Evolutionary conservation across 2,113 vertebrate species (phyloP).

Genomic region (Menura novaehollandiae): DNA sequence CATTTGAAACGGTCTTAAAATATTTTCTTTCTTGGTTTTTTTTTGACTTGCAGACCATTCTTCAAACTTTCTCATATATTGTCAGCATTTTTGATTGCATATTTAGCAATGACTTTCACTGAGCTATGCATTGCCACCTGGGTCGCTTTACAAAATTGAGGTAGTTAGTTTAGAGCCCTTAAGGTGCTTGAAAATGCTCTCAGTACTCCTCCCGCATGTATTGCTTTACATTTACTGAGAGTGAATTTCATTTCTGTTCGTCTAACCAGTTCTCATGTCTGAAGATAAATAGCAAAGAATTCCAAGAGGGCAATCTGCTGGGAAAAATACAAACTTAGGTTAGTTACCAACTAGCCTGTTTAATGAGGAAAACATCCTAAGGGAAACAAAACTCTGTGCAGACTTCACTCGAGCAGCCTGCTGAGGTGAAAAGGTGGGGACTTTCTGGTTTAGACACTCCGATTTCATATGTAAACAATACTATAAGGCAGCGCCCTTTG

Average conservation of each 20-base stretch:
- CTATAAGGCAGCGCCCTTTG: background rate
- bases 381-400: background rate
- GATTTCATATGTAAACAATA: background rate
- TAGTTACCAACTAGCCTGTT: background rate
- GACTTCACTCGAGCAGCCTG: background rate
- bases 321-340: background rate
- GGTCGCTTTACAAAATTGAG: background rate
- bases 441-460: background rate
- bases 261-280: background rate
- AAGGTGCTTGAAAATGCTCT: background rate
- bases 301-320: background rate
- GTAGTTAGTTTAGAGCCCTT: background rate
- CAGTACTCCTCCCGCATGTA: background rate
- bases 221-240: background rate
- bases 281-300: background rate
- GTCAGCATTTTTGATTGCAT: background rate
- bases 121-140: background rate
- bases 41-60: background rate
- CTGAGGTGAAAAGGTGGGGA: background rate
- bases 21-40: background rate
- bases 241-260: conserved; percentile 7
- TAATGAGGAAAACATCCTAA: background rate
- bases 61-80: background rate
- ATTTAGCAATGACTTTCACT: background rate
- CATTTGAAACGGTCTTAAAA: background rate